These are phyloP conservation scores for Cyclopterus lumpus DNA, from an alignment of 2,797 vertebrate genomes.

Conservation along the genomic window DNA sequence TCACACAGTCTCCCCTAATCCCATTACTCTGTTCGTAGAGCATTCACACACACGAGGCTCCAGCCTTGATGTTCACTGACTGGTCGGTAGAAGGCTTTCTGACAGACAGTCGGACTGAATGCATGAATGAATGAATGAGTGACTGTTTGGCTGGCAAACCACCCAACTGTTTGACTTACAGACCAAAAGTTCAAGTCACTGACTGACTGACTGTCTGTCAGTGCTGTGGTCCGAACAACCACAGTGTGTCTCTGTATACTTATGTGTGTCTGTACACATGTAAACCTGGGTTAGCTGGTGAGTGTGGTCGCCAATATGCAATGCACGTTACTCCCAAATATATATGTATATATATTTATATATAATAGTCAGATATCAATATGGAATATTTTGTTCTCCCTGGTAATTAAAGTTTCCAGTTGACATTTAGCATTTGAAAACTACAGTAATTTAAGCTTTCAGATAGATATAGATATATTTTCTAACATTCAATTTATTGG, in stretches of 20 bases:
- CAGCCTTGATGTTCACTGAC: conserved; percentile 59
- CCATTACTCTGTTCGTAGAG: conserved; percentile 75
- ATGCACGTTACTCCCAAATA: background rate
- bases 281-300: background rate
- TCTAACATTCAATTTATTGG: background rate
- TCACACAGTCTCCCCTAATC: conserved; percentile 79
- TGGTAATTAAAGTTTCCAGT: background rate
- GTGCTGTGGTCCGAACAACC: background rate
- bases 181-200: conserved; percentile 37
- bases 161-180: conserved; percentile 34
- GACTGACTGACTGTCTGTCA: conserved; percentile 6
- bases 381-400: background rate
- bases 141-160: conserved; percentile 23
- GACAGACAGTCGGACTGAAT: conserved; percentile 51
- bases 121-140: conserved; percentile 40
- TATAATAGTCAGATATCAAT: background rate
- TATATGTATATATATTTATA: no score
- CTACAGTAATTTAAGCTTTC: background rate
- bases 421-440: background rate
- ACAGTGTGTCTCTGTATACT: background rate
- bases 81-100: conserved; percentile 47
- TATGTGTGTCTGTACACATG: background rate
- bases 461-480: background rate
- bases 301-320: background rate
- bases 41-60: conserved; percentile 62